These are phyloP conservation scores for Dasyornis broadbenti DNA, from an alignment of 2,113 vertebrate species.

Conservation along the genomic window DNA sequence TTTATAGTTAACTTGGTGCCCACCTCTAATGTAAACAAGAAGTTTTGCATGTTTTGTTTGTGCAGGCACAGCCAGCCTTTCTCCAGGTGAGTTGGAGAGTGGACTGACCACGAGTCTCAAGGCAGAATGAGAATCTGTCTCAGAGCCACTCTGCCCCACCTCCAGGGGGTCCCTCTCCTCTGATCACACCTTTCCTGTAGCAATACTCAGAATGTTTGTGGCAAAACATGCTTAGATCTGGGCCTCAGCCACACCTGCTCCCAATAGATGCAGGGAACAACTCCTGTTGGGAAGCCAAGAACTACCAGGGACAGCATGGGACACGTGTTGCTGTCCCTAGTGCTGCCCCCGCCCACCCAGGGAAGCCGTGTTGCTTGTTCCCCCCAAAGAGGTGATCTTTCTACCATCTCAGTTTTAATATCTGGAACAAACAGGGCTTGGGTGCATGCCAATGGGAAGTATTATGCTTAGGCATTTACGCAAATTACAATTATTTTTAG, in stretches of 20 bases:
- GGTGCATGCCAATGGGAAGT: neutral
- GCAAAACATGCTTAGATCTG: neutral
- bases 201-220: neutral
- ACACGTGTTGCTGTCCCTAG: rapidly evolving
- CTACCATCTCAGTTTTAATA: neutral
- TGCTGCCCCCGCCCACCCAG: rapidly evolving
- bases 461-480: neutral
- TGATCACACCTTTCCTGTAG: neutral
- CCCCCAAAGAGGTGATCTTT: neutral
- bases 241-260: rapidly evolving
- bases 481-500: neutral
- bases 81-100: rapidly evolving
- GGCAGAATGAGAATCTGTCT: neutral
- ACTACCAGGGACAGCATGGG: neutral
- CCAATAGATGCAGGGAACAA: neutral
- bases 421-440: neutral
- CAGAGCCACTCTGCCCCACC: neutral
- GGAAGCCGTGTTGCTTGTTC: rapidly evolving
- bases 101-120: rapidly evolving
- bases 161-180: neutral
- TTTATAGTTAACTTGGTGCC: neutral
- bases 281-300: rapidly evolving
- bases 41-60: neutral
- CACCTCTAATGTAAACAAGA: neutral
- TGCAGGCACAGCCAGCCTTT: neutral